Conservation (phyloP, 2,888 invertebrate genomes). For the Leucophenga montana region DNA sequence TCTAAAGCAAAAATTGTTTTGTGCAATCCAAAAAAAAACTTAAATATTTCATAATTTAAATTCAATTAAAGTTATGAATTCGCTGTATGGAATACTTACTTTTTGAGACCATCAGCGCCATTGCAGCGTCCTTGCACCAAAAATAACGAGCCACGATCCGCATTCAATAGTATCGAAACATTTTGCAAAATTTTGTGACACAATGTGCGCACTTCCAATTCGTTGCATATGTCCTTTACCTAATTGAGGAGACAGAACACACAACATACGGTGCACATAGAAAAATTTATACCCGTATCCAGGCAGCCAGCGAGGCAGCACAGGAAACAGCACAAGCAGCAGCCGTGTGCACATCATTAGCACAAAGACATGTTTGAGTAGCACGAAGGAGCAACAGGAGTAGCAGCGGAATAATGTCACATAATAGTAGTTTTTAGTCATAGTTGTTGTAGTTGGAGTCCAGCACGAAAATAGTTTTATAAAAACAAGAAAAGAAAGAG, state of each 20-base stretch:
- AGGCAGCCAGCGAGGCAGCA: conserved; percentile 5
- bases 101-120: conserved; percentile 71
- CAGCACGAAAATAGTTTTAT: neutral
- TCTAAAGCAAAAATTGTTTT: too few relatives aligned
- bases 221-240: conserved; percentile 97
- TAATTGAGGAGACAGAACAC: conserved; percentile 62
- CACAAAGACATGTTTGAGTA: conserved; percentile 4
- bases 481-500: conserved; percentile 22
- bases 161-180: conserved; percentile 91
- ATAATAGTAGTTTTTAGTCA: conserved; percentile 23
- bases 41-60: too few relatives aligned
- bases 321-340: too few relatives aligned
- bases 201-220: conserved; percentile 91
- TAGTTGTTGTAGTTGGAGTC: conserved; percentile 29
- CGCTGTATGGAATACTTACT: conserved; percentile 63
- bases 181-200: conserved; percentile 97
- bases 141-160: conserved; percentile 94
- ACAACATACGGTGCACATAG: neutral
- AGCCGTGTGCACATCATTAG: conserved; percentile 28
- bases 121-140: conserved; percentile 84
- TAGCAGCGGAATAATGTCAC: neutral
- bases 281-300: neutral
- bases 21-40: too few relatives aligned
- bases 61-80: neutral
- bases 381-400: neutral